A percentile compares a stretch with the other conserved stretches of the same genome.
Conservation (phyloP, 2,113 vertebrate genomes). For the Micromys minutus region DNA sequence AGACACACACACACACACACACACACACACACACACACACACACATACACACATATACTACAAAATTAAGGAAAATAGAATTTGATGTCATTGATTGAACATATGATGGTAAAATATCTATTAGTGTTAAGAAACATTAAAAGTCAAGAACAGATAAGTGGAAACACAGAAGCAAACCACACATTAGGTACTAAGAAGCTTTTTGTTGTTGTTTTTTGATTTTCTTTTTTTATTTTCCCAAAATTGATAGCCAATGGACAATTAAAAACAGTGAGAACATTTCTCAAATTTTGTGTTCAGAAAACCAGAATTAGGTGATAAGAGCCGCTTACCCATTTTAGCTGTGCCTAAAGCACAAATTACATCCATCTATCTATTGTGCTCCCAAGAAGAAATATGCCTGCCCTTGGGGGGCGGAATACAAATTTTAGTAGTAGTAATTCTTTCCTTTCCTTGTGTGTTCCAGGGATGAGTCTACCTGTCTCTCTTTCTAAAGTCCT, state of each 20-base stretch:
- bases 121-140: conserved; percentile 50
- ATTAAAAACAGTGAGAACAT: neutral
- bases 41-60: neutral
- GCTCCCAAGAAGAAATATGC: neutral
- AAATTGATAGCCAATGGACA: neutral
- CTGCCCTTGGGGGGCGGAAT: neutral
- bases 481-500: neutral
- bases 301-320: neutral
- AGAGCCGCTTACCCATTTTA: neutral
- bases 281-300: neutral
- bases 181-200: neutral
- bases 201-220: neutral
- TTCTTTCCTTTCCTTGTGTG: neutral
- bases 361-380: neutral
- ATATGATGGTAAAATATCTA: neutral
- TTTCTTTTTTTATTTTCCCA: neutral
- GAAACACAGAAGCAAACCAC: neutral
- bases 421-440: neutral
- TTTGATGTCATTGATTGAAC: neutral
- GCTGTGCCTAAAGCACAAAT: neutral
- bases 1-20: neutral
- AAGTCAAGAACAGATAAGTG: neutral
- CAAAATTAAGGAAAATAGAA: neutral
- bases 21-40: neutral
- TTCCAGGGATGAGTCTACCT: neutral